Conservation (phyloP, 2,888 invertebrate species). For the Meta bourneti region DNA sequence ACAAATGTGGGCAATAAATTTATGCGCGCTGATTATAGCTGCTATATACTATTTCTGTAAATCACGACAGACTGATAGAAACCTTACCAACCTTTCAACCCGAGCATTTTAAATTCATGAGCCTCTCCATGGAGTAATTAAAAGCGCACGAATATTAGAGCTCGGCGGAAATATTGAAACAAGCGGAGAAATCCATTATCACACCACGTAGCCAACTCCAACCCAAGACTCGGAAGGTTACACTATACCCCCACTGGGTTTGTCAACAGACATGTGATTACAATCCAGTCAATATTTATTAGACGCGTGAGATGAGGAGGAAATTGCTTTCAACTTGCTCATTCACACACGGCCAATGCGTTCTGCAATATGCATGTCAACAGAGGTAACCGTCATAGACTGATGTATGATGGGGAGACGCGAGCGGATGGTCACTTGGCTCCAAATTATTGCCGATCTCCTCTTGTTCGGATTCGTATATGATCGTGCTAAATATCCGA, state of each 20-base stretch:
- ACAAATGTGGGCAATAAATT: too few species aligned
- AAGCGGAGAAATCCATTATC: conserved; percentile 32
- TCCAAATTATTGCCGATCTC: neutral
- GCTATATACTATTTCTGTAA: too few species aligned
- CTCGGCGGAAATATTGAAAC: neutral
- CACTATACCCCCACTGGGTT: conserved; percentile 14
- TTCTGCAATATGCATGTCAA: conserved; percentile 62
- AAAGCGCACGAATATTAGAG: conserved; percentile 16
- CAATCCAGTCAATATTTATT: conserved; percentile 70
- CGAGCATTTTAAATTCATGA: conserved; percentile 1
- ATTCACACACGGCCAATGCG: conserved; percentile 4
- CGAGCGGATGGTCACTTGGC: conserved; percentile 36
- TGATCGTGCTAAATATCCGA: too few species aligned
- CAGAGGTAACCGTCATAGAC: conserved; percentile 25
- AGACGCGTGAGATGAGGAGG: conserved; percentile 58
- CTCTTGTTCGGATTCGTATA: too few species aligned
- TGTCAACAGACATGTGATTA: conserved; percentile 66
- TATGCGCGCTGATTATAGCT: too few species aligned
- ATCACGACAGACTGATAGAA: too few species aligned
- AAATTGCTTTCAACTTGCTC: conserved; percentile 62
- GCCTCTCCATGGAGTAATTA: conserved; percentile 12
- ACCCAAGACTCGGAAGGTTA: neutral
- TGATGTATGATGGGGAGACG: conserved; percentile 30
- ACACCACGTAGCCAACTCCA: neutral
- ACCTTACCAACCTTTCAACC: too few species aligned